Conservation (phyloP, 2,113 vertebrate species). For the Epinephelus lanceolatus region DNA sequence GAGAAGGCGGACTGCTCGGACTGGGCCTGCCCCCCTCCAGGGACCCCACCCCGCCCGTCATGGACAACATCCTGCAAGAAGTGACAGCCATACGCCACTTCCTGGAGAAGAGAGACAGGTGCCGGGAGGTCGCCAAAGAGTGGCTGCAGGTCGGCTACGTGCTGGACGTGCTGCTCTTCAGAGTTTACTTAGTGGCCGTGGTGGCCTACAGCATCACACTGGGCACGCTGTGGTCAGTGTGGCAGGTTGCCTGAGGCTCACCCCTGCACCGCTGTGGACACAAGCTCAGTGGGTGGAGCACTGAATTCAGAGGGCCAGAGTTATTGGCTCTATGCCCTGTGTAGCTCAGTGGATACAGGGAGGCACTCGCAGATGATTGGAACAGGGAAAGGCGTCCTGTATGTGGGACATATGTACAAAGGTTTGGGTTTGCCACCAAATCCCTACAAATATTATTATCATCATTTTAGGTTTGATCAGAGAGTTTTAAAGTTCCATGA, state of each 20-base stretch:
- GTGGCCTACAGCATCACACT: constrained; percentile 92
- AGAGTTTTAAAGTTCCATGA: background rate
- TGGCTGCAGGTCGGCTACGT: constrained; percentile 96
- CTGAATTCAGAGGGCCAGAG: background rate
- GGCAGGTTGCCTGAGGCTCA: constrained; percentile 88
- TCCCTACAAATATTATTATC: background rate
- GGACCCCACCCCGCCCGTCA: constrained; percentile 73
- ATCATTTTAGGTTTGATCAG: background rate
- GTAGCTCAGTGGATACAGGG: constrained; percentile 24
- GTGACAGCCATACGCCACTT: constrained; percentile 89
- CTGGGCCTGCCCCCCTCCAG: constrained; percentile 56
- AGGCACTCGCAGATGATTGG: background rate
- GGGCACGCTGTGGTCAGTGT: constrained; percentile 93
- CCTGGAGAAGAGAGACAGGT: constrained; percentile 91
- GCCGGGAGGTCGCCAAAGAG: constrained; percentile 89
- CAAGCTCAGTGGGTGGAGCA: background rate
- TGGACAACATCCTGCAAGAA: constrained; percentile 88
- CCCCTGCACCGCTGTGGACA: background rate
- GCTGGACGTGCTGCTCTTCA: constrained; percentile 93
- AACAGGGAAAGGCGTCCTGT: constrained; percentile 7
- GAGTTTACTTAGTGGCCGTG: constrained; percentile 90
- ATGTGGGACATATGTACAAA: background rate
- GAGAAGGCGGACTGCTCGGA: constrained; percentile 53
- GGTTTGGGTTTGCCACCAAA: background rate
- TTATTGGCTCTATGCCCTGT: background rate